A percentile compares a stretch with the other conserved stretches of the same genome.
Evolutionary conservation across 2,888 invertebrate genomes (phyloP).

Genomic region (Drosophila neotestacea): DNA sequence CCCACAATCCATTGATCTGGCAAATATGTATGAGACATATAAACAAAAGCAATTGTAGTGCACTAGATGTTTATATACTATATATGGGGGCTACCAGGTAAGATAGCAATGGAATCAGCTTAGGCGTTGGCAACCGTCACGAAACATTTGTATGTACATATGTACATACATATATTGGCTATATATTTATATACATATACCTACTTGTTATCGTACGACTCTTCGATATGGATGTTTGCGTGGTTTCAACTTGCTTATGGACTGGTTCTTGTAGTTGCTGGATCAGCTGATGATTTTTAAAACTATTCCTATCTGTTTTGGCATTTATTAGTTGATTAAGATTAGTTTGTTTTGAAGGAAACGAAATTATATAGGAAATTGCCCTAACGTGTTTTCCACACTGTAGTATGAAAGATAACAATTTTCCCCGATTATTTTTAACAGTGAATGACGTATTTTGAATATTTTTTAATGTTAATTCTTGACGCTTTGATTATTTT

Average conservation of each 20-base stretch:
- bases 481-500: too few species aligned
- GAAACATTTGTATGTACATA: neutral
- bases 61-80: neutral
- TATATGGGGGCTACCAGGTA: slow-evolving; percentile 4
- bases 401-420: neutral
- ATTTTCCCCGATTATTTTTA: neutral
- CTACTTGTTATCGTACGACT: slow-evolving; percentile 15
- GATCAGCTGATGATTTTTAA: slow-evolving; percentile 30
- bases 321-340: slow-evolving; percentile 8
- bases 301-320: neutral
- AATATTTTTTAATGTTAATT: too few species aligned
- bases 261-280: neutral
- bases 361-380: slow-evolving; percentile 1
- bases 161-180: neutral
- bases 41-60: slow-evolving; percentile 23
- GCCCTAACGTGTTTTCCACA: neutral
- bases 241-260: slow-evolving; percentile 5
- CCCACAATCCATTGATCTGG: slow-evolving; percentile 16
- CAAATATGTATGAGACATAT: slow-evolving; percentile 20
- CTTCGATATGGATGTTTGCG: slow-evolving; percentile 1
- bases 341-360: slow-evolving; percentile 4
- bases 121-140: slow-evolving; percentile 29
- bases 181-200: slow-evolving; percentile 6
- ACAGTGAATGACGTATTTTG: too few species aligned
- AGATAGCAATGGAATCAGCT: slow-evolving; percentile 44